Evolutionary conservation across 1,140 invertebrate species (phyloP).

Genomic region (Zaprionus nigranus): DNA sequence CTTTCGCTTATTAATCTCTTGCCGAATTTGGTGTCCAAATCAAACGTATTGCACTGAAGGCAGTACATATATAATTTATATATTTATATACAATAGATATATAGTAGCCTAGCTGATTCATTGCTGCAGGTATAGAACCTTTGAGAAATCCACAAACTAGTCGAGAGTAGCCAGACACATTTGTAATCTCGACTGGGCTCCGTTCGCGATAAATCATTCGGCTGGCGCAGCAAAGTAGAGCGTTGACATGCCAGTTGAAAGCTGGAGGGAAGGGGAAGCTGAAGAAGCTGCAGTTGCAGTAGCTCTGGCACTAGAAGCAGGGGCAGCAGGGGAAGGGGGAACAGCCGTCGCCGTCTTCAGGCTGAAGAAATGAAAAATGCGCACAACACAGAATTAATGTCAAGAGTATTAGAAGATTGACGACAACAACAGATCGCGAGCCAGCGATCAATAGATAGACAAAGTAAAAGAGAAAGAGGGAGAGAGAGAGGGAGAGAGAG

Average conservation of each 20-base stretch:
- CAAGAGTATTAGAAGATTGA: constrained; percentile 68
- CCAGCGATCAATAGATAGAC: constrained; percentile 23
- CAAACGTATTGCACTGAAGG: background rate
- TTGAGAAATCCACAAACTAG: constrained; percentile 34
- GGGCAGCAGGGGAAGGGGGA: background rate
- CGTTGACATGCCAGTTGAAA: constrained; percentile 62
- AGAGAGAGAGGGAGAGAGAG: background rate
- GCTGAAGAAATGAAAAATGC: constrained; percentile 56
- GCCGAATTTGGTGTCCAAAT: constrained; percentile 31
- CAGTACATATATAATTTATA: background rate
- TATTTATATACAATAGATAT: background rate
- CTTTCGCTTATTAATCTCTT: constrained; percentile 20
- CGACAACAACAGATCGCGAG: constrained; percentile 49
- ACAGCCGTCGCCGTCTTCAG: constrained; percentile 7
- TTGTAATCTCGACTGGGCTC: constrained; percentile 42
- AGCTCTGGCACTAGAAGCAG: constrained; percentile 3
- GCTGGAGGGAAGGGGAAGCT: constrained; percentile 21
- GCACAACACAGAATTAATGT: constrained; percentile 75
- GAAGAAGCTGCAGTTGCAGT: background rate
- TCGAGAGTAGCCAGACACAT: constrained; percentile 33
- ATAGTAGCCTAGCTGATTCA: background rate
- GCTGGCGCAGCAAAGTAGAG: constrained; percentile 57
- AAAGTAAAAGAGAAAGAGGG: background rate
- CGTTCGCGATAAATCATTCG: constrained; percentile 63
- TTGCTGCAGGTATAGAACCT: constrained; percentile 8